Conservation (phyloP, 2,888 invertebrate genomes). For the Nomada lathburiana region DNA sequence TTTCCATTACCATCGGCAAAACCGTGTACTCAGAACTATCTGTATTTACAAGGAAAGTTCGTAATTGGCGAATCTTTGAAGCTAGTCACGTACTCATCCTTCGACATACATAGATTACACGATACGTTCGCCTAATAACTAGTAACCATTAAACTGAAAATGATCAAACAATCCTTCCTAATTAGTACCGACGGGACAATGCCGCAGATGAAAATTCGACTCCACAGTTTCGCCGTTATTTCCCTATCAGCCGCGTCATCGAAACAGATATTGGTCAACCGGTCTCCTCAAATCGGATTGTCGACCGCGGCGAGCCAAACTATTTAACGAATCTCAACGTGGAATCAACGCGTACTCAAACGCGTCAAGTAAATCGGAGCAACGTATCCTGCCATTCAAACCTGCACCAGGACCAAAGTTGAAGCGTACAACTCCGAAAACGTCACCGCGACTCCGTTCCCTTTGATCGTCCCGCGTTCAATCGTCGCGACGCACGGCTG, state of each 20-base stretch:
- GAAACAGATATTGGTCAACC: no score
- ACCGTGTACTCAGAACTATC: not conserved
- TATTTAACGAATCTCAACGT: not conserved
- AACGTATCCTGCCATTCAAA: not conserved
- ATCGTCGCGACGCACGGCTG: not conserved
- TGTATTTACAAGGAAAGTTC: slow-evolving; percentile 9
- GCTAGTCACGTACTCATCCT: slow-evolving; percentile 33
- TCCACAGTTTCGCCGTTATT: no score
- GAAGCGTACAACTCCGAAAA: not conserved
- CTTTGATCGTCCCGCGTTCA: slow-evolving; percentile 10
- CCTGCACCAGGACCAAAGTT: not conserved
- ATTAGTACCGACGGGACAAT: no score
- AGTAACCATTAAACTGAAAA: no score
- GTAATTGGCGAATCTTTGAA: slow-evolving; percentile 15
- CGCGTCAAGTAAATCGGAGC: not conserved
- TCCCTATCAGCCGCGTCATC: no score
- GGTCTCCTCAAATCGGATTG: no score
- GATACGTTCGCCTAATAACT: no score
- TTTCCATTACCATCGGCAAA: not conserved
- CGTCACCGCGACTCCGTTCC: not conserved
- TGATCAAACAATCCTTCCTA: not conserved
- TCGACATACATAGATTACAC: slow-evolving; percentile 17
- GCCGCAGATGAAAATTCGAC: no score
- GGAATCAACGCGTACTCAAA: not conserved
- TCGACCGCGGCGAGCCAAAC: not conserved